Evolutionary conservation across 2,888 invertebrate species (phyloP), one percentile per base, ranked within the genome.

Genomic region (Caenorhabditis sp.): DNA sequence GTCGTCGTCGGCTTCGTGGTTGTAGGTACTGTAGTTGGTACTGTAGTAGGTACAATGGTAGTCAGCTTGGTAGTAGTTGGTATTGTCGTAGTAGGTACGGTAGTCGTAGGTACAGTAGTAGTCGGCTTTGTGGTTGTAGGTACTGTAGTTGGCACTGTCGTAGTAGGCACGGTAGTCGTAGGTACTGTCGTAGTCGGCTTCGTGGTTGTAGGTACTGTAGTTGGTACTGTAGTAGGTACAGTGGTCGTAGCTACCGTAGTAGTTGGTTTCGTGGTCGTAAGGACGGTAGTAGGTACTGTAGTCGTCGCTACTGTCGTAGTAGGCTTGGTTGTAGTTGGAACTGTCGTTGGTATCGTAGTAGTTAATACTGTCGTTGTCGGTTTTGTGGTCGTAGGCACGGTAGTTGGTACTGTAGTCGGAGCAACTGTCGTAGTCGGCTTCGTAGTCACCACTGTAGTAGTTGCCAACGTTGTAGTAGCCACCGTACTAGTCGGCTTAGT

Each of bases 231-330:
- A 15, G 47, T 58, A 20, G 58, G 1, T 5, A n/a, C 4, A 15
- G 60, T 60, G 8, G 60, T 40, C 13, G 40, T 15, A n/a, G 47
- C 2, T 47, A 47, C 47, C 3, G 18, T 47, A 47, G 58, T 69
- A n/a, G n/a, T 40, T 18, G 28, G 28, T 24, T 37, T 56, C 0
- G 61, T 51, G 0, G 53, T 61, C 3, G 60, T 50, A 60, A 44
- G 6, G 5, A 60, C 24, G 40, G 40, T 15, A 32, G 32, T 40
- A 2, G 47, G 47, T 18, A 47, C 47, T 18, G 18, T 47, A n/a
- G 69, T 69, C 18, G 70, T 64, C 9, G 55, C 18, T 5, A 60
- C n/a, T 22, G 68, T 22, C 15, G 50, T 44, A 0, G 40, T 68
- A 0, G 32, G 28, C 13, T 28, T 65, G 1, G 65, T 40, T 15